phyloP scores from a whole-genome alignment of 2,888 invertebrate genomes.

The Microctonus brassicae region DNA sequence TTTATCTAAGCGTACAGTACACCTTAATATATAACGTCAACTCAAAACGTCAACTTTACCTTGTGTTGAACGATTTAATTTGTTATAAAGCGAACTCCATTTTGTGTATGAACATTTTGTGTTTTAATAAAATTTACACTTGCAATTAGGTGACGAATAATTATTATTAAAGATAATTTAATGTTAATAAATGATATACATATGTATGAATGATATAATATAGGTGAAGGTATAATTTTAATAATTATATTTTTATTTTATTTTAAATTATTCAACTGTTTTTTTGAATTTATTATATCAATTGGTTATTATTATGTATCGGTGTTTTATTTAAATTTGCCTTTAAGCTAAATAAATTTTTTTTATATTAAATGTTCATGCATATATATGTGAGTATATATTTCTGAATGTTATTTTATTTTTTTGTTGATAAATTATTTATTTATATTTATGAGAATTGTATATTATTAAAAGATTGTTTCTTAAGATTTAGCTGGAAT shows the following conservation, averaged over 20 bases:
- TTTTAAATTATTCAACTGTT: neutral
- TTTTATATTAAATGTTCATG: too few species aligned
- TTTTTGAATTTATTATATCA: too few species aligned
- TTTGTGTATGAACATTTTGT: too few species aligned
- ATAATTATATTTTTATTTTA: too few species aligned
- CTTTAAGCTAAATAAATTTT: too few species aligned
- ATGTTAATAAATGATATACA: too few species aligned
- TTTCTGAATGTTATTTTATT: too few species aligned
- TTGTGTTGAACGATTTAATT: conserved; percentile 2
- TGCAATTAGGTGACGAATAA: too few species aligned
- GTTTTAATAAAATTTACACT: neutral
- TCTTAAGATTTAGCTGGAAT: conserved; percentile 1
- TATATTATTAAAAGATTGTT: neutral
- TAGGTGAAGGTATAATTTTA: too few species aligned
- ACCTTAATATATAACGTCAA: neutral
- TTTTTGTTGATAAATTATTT: neutral
- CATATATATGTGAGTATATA: too few species aligned
- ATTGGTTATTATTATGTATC: neutral
- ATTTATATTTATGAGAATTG: neutral
- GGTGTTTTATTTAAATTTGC: neutral
- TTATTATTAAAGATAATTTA: too few species aligned
- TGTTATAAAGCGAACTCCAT: neutral
- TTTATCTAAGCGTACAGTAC: neutral
- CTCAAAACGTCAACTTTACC: neutral
- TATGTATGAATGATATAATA: too few species aligned